Percentiles rank a stretch among this genome's conserved stretches.
These are phyloP conservation scores for Aethes cnicana DNA, from an alignment of 2,888 invertebrate species.

Conservation along the genomic window DNA sequence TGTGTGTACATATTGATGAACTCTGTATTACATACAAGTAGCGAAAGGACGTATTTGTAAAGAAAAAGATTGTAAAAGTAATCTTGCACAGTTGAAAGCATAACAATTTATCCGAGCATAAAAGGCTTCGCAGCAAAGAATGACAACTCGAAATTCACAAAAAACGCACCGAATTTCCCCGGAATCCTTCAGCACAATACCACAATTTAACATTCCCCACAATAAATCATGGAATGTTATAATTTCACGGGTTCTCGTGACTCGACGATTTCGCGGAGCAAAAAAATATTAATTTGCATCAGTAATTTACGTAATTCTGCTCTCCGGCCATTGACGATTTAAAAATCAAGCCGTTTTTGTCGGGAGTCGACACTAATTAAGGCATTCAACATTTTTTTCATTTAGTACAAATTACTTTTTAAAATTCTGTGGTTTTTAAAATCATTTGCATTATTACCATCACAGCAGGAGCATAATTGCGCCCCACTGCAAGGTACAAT, in stretches of 20 bases:
- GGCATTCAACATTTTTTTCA: background rate
- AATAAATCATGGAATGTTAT: slow-evolving; percentile 29
- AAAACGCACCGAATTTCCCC: slow-evolving; percentile 43
- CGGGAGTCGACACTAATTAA: slow-evolving; percentile 3
- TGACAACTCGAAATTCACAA: slow-evolving; percentile 33
- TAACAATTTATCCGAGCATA: no score
- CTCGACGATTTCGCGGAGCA: slow-evolving; percentile 41
- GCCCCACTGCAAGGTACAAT: no score
- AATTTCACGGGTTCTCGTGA: slow-evolving; percentile 48
- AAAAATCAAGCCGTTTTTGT: slow-evolving; percentile 19
- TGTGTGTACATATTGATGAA: no score
- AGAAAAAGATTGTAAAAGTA: background rate
- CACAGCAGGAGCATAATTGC: no score
- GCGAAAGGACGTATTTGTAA: no score
- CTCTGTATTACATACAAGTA: no score
- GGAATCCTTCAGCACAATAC: slow-evolving; percentile 47
- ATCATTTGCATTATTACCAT: no score
- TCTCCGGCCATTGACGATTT: slow-evolving; percentile 20
- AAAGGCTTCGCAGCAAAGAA: slow-evolving; percentile 33
- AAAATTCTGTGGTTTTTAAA: no score
- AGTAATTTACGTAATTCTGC: slow-evolving; percentile 60
- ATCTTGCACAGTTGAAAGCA: no score
- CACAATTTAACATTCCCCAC: slow-evolving; percentile 52
- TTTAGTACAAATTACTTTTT: no score
- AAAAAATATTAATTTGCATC: slow-evolving; percentile 60